Base-by-base conservation (phyloP, 2,888 invertebrate genomes). In the Drosophila kuntzei region DNA sequence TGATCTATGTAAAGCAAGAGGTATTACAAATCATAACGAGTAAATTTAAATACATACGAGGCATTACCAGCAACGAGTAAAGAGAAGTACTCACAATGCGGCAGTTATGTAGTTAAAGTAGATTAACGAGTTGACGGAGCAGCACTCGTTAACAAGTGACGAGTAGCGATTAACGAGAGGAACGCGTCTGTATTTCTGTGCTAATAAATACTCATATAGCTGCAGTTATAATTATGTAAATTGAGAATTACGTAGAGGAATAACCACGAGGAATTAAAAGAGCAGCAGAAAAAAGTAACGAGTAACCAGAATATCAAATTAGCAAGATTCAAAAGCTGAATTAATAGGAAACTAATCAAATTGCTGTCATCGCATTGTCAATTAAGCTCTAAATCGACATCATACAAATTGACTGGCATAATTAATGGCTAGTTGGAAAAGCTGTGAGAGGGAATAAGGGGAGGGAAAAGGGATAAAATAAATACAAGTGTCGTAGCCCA, bases 351-450 rank as follows among this genome's bases (percentile, higher is more conserved):
- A 18, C 22, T 54, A 37, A 49, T 62, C 36, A 57, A 72, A 50
- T 54, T 43, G 62, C 76, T 54, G 76, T 36, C 39, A 41, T 44
- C 9, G 51, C 71, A 37, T 22, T 37, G 71, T 46, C 77, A 71
- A 46, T 59, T 41, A 53, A 32, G 63, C 18, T 46, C 16, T 18
- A 29, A 37, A 43, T 14, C 12, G 12, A 16, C 14, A 49, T 44
- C 32, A 11, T 14, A 22, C 27, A 34, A 69, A 46, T 25, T 49
- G 61, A 39, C 36, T 22, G 53, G 12, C 11, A 41, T 12, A 16
- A 7, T 22, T 18, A 11, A 51, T 16, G 27, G 20, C 20, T 11
- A 14, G 32, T 7, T 9, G 27, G 9, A 2, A 2, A 2, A n/a
- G 12, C 2, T 14, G 14, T 11, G 2, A 9, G 4, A 12, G 1